Conservation (phyloP, 2,113 vertebrate species). For the Gallinago undulata region DNA sequence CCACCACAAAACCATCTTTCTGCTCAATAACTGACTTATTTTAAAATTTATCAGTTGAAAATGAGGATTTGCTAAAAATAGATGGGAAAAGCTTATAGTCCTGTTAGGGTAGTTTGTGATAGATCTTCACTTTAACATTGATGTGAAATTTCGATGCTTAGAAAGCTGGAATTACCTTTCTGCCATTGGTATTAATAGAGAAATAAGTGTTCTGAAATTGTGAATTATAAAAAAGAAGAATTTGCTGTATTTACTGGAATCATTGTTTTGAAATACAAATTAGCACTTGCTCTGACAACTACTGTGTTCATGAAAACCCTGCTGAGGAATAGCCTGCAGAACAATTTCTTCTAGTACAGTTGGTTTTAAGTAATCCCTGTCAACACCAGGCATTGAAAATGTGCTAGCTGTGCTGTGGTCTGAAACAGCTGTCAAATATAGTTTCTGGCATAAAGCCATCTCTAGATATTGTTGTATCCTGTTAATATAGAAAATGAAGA, state of each 20-base stretch:
- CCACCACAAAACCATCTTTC: neutral
- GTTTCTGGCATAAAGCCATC: constrained; percentile 17
- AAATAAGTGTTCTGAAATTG: neutral
- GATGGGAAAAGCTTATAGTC: neutral
- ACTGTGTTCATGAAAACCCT: constrained; percentile 8
- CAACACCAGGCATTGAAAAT: neutral
- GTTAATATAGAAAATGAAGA: neutral
- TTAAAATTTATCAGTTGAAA: neutral
- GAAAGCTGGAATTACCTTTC: neutral
- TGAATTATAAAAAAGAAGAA: neutral
- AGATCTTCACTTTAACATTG: neutral
- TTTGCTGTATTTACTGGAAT: neutral
- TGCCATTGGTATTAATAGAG: neutral
- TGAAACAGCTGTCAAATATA: constrained; percentile 48
- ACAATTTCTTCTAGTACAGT: constrained; percentile 29
- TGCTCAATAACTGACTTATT: neutral
- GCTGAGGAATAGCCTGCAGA: constrained; percentile 40
- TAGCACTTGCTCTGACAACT: constrained; percentile 6
- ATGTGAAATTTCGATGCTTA: neutral
- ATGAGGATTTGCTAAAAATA: neutral
- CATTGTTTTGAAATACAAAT: constrained; percentile 20
- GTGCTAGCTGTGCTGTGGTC: neutral
- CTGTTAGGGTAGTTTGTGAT: neutral
- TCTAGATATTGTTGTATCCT: neutral
- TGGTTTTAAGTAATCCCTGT: constrained; percentile 44